Conservation (phyloP, 2,797 vertebrate species). For the Telmatherina bonti region DNA sequence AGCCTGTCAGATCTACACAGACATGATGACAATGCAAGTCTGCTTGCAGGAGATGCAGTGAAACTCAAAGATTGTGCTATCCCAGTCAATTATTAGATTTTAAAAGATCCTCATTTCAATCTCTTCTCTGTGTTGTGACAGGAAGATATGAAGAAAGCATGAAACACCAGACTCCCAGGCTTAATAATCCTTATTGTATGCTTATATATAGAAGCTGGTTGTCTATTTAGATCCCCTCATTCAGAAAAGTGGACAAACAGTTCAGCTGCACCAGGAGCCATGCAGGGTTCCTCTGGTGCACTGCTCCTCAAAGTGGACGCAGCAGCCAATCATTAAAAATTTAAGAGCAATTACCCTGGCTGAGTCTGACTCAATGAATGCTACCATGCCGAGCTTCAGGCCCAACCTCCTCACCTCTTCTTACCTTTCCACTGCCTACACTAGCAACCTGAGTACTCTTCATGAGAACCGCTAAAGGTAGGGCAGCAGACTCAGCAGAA, state of each 20-base stretch:
- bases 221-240: constrained; percentile 31
- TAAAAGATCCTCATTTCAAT: background rate
- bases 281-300: constrained; percentile 53
- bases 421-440: constrained; percentile 24
- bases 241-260: constrained; percentile 39
- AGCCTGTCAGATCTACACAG: background rate
- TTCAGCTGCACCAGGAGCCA: constrained; percentile 44
- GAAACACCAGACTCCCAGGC: too few relatives aligned
- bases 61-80: background rate
- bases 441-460: constrained; percentile 62
- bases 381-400: constrained; percentile 44
- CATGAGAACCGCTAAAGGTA: constrained; percentile 55
- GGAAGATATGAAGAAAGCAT: too few relatives aligned
- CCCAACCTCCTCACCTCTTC: constrained; percentile 34
- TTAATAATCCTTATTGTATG: too few relatives aligned
- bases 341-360: constrained; percentile 77
- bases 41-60: background rate
- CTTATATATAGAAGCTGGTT: constrained; percentile 9
- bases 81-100: background rate
- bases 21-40: background rate
- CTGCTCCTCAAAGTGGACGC: constrained; percentile 65
- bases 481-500: constrained; percentile 61
- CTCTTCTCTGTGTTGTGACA: too few relatives aligned
- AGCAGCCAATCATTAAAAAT: constrained; percentile 78
- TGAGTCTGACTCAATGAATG: constrained; percentile 66